Base-by-base conservation (phyloP, 2,797 vertebrate genomes). In the Anableps anableps region DNA sequence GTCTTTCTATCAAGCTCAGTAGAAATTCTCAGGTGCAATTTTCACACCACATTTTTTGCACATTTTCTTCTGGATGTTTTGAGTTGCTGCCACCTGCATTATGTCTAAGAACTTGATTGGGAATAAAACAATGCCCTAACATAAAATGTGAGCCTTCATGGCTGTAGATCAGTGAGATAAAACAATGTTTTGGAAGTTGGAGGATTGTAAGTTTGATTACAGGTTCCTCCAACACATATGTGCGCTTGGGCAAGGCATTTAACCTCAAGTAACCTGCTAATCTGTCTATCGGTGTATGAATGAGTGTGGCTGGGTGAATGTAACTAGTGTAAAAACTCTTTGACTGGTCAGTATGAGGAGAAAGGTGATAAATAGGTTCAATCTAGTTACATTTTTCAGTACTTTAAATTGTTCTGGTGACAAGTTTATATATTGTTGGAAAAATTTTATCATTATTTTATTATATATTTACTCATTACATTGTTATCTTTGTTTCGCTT, bases 1-100 rank as follows among this genome's bases (percentile, higher is more conserved):
- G 16, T 80, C 60, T 68, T 51, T 50, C 13, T 72, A 48, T 51
- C 45, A 53, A 41, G 29, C n/a, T 5, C 41, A 31, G 29, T 26
- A 68, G n/a, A 64, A 66, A 50, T 68, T 75, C 36, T 34, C 36
- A 45, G 26, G 74, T 50, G 72, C 34, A 64, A 75, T 68, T 80
- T 75, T 66, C 48, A 75, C 13, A 55, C 72, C 21, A 17, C 62
- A 55, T 34, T 21, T n/a, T 23, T 29, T 51, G 53, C 17, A 75
- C 36, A 58, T 34, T 75, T 68, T 70, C 26, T 14, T 68, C 36
- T 14, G 29, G 26, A 68, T 21, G 6, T 64, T 60, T 29, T 60
- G 31, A 64, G 43, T 26, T 48, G 71, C 19, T 64, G 7, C 13
- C n/a, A 50, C 14, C 34, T 47, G 48, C 36, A 48, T 45, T 47